A percentile compares a stretch with the other conserved stretches of the same genome.
phyloP scores from a whole-genome alignment of 2,113 vertebrate species.

The Riparia riparia region DNA sequence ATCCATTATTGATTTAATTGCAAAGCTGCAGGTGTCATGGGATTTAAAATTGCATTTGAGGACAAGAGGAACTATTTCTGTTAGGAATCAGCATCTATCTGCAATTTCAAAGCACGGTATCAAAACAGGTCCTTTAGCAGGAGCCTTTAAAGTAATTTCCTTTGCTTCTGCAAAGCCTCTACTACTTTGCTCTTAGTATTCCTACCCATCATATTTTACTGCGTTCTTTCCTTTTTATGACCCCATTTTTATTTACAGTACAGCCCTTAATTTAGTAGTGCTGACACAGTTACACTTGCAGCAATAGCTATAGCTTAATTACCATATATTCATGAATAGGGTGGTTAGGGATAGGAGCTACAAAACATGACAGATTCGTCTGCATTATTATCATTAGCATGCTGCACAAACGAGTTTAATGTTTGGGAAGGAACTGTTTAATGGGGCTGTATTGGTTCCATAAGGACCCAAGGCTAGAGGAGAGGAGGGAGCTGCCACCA shows the following conservation, averaged over 20 bases:
- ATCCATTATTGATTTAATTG: not conserved
- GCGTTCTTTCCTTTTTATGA: slow-evolving; percentile 37
- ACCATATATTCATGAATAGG: slow-evolving; percentile 62
- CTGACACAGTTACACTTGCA: slow-evolving; percentile 58
- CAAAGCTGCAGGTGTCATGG: not conserved
- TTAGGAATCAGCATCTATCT: not conserved
- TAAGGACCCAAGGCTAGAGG: not conserved
- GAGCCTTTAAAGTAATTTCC: not conserved
- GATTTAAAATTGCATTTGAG: not conserved
- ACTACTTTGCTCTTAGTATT: not conserved
- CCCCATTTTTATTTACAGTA: slow-evolving; percentile 70
- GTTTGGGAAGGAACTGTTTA: slow-evolving; percentile 26
- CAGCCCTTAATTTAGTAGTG: slow-evolving; percentile 62
- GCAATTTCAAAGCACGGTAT: not conserved
- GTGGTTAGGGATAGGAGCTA: slow-evolving; percentile 57
- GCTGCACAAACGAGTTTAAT: slow-evolving; percentile 20
- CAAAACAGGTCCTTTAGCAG: not conserved
- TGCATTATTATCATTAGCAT: slow-evolving; percentile 51
- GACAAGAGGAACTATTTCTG: not conserved
- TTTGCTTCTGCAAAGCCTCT: not conserved
- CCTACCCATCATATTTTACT: slow-evolving; percentile 2
- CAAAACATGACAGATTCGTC: slow-evolving; percentile 51
- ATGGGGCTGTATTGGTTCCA: not conserved
- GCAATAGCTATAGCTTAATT: slow-evolving; percentile 74
- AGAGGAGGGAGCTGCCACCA: not conserved